Evolutionary conservation across 2,888 invertebrate genomes (phyloP).

Genomic region (Coelopa pilipes): DNA sequence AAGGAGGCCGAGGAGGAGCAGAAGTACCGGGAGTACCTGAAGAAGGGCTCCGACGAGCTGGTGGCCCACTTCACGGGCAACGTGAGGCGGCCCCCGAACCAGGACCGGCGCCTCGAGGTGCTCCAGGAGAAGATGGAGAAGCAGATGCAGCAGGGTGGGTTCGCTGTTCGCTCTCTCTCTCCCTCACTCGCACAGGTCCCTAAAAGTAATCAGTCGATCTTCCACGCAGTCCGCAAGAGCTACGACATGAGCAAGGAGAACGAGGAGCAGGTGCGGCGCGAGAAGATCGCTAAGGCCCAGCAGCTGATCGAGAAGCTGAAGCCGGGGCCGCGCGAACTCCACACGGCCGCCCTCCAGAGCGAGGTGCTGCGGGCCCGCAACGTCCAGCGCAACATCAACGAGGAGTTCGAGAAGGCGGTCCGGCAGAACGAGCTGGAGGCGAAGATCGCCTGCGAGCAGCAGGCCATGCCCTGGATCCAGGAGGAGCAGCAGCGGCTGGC

Average conservation of each 20-base stretch:
- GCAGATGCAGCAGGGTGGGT: not conserved
- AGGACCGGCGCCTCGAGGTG: conserved; percentile 37
- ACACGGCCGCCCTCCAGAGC: conserved; percentile 62
- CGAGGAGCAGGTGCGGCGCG: conserved; percentile 52
- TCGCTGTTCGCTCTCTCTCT: no score
- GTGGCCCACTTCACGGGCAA: conserved; percentile 66
- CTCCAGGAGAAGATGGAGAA: not conserved
- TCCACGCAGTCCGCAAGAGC: conserved; percentile 37
- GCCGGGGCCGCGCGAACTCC: conserved; percentile 60
- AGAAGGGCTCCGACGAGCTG: conserved; percentile 65
- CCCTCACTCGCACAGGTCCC: no score
- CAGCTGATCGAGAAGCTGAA: conserved; percentile 59
- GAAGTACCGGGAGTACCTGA: conserved; percentile 62
- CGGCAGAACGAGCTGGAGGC: conserved; percentile 53
- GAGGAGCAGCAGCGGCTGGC: conserved; percentile 60
- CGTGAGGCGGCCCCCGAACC: conserved; percentile 41
- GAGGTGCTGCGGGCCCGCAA: conserved; percentile 61
- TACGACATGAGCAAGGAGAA: conserved; percentile 46
- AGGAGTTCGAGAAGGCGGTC: conserved; percentile 52
- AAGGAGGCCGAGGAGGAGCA: conserved; percentile 60
- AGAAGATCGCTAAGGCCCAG: conserved; percentile 59
- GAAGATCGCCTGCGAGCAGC: conserved; percentile 55
- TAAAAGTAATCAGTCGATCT: not conserved
- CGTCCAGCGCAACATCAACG: conserved; percentile 57
- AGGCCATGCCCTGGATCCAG: conserved; percentile 63